These are phyloP conservation scores for Pyralis farinalis DNA, from an alignment of 2,888 invertebrate genomes.

Conservation along the genomic window DNA sequence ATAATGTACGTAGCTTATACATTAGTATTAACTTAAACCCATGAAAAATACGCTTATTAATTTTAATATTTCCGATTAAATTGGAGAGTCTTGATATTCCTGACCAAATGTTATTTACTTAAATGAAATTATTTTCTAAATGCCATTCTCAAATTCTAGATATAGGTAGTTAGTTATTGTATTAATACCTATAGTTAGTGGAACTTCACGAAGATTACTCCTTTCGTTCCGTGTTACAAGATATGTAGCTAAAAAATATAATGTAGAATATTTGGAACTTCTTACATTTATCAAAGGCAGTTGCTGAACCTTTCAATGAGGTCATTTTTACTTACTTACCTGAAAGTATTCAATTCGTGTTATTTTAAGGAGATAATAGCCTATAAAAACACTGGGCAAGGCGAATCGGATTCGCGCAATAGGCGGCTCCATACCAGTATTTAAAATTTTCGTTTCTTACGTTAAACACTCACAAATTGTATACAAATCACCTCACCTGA, in stretches of 20 bases:
- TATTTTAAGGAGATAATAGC: no score
- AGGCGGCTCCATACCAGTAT: no score
- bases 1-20: slow-evolving; percentile 33
- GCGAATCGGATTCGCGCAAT: no score
- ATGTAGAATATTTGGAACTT: slow-evolving; percentile 6
- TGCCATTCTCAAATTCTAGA: slow-evolving; percentile 60
- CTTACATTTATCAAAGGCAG: slow-evolving; percentile 28
- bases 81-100: slow-evolving; percentile 77
- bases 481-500: no score
- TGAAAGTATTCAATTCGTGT: no score
- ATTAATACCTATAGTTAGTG: slow-evolving; percentile 28
- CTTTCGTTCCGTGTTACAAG: slow-evolving; percentile 11
- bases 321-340: no score
- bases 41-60: slow-evolving; percentile 80
- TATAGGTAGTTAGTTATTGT: slow-evolving; percentile 47
- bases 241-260: slow-evolving; percentile 7
- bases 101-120: slow-evolving; percentile 72
- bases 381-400: no score
- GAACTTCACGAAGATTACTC: slow-evolving; percentile 23
- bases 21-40: slow-evolving; percentile 62
- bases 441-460: no score
- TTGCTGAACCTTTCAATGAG: slow-evolving; percentile 7
- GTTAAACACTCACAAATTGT: no score
- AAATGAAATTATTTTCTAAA: slow-evolving; percentile 66
- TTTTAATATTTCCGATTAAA: slow-evolving; percentile 79